These are phyloP conservation scores for Anolis carolinensis DNA, from an alignment of 2,113 vertebrate species.

Conservation along the genomic window DNA sequence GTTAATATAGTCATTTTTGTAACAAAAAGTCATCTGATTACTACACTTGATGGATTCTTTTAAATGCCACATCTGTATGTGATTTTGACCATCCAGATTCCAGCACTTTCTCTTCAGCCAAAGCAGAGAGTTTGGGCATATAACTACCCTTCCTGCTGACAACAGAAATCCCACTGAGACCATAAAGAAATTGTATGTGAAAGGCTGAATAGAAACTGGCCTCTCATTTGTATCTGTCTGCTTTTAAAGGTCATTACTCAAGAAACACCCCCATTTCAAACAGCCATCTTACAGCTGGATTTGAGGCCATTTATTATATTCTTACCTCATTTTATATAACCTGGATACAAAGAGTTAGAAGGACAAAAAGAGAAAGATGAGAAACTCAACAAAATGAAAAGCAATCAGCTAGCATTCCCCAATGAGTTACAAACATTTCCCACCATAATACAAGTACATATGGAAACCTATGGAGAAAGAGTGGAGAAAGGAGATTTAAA, in stretches of 20 bases:
- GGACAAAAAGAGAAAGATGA: not conserved
- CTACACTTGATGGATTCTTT: not conserved
- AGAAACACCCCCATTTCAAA: constrained; percentile 6
- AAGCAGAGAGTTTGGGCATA: not conserved
- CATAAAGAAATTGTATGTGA: not conserved
- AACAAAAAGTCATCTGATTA: not conserved
- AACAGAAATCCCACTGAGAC: constrained; percentile 14
- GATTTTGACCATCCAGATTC: constrained; percentile 1
- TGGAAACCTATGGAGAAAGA: constrained; percentile 41
- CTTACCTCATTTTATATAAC: not conserved
- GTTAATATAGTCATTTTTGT: not conserved
- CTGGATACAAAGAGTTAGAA: constrained; percentile 18
- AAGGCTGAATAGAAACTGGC: constrained; percentile 9
- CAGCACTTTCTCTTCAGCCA: not conserved
- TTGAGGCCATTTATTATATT: constrained; percentile 35
- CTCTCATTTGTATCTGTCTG: constrained; percentile 25
- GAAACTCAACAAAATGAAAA: constrained; percentile 8
- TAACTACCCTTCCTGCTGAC: not conserved
- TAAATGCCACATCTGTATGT: not conserved
- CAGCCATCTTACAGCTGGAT: constrained; percentile 1
- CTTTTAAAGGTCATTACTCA: constrained; percentile 16
- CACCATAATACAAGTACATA: constrained; percentile 50
- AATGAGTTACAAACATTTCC: constrained; percentile 47
- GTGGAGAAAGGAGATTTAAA: not conserved
- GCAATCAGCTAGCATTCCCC: constrained; percentile 36